Evolutionary conservation across 2,113 vertebrate genomes (phyloP).

Genomic region (Arothron firmamentum): DNA sequence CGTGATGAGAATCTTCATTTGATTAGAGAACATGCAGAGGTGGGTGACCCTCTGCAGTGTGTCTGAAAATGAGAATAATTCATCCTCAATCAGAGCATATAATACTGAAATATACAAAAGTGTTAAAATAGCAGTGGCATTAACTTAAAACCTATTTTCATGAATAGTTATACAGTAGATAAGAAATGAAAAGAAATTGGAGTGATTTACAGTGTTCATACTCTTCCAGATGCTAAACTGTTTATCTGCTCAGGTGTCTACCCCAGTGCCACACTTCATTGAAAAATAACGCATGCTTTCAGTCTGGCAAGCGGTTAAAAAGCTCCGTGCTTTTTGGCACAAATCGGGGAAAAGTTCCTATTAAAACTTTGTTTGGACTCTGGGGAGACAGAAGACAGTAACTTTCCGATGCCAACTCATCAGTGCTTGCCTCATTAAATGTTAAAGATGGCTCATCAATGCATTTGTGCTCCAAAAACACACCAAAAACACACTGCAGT

Average conservation of each 20-base stretch:
- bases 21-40: constrained; percentile 47
- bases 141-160: no score
- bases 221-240: background rate
- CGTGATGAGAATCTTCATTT: constrained; percentile 34
- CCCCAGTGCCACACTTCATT: constrained; percentile 6
- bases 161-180: no score
- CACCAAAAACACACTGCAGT: constrained; percentile 43
- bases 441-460: constrained; percentile 66
- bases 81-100: no score
- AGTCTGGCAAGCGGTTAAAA: constrained; percentile 58
- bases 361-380: constrained; percentile 69
- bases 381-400: constrained; percentile 52
- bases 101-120: no score
- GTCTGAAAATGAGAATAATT: no score
- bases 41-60: background rate
- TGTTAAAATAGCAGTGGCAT: no score
- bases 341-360: constrained; percentile 62
- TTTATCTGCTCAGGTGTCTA: constrained; percentile 22
- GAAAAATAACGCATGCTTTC: constrained; percentile 23
- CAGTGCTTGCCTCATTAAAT: constrained; percentile 64
- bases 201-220: no score
- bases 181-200: no score
- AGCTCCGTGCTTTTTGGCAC: constrained; percentile 55
- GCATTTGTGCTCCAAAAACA: constrained; percentile 49
- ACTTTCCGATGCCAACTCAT: constrained; percentile 62